Percentiles rank a stretch among this genome's conserved stretches.
Conservation (phyloP, 2,888 invertebrate genomes). For the Odontocerum albicorne region DNA sequence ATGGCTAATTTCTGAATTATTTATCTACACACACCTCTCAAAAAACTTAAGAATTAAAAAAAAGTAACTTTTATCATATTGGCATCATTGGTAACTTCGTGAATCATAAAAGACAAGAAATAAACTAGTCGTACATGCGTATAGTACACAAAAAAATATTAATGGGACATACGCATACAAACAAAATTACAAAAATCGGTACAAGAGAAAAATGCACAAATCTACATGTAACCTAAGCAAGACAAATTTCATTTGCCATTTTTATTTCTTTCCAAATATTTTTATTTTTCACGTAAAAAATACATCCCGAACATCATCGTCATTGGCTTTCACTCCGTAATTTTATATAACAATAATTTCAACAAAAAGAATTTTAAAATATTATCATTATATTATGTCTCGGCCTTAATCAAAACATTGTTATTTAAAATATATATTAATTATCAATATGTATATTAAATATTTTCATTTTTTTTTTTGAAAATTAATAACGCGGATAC, state of each 20-base stretch:
- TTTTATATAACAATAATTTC: conserved; percentile 11
- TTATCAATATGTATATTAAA: conserved; percentile 23
- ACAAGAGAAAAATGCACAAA: conserved; percentile 30
- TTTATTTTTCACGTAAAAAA: conserved; percentile 24
- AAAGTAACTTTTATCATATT: conserved; percentile 34
- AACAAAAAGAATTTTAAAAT: conserved; percentile 19
- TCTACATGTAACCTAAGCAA: conserved; percentile 27
- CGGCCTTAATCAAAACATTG: conserved; percentile 16
- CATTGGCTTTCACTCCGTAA: conserved; percentile 13
- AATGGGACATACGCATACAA: conserved; percentile 3
- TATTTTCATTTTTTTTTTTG: conserved; percentile 13
- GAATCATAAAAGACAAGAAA: conserved; percentile 34
- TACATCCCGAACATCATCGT: conserved; percentile 20
- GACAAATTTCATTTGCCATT: conserved; percentile 31
- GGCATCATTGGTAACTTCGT: conserved; percentile 37
- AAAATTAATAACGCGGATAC: conserved; percentile 16
- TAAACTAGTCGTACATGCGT: conserved; percentile 25
- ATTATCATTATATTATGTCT: conserved; percentile 8
- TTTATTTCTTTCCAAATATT: not conserved
- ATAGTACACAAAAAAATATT: not conserved
- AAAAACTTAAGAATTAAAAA: conserved; percentile 28
- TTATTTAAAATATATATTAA: conserved; percentile 29
- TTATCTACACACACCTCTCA: not conserved
- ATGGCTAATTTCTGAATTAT: no score
- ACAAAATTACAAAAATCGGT: conserved; percentile 20